Conservation (phyloP, 2,888 invertebrate species). For the Lasioglossum malachurum region DNA sequence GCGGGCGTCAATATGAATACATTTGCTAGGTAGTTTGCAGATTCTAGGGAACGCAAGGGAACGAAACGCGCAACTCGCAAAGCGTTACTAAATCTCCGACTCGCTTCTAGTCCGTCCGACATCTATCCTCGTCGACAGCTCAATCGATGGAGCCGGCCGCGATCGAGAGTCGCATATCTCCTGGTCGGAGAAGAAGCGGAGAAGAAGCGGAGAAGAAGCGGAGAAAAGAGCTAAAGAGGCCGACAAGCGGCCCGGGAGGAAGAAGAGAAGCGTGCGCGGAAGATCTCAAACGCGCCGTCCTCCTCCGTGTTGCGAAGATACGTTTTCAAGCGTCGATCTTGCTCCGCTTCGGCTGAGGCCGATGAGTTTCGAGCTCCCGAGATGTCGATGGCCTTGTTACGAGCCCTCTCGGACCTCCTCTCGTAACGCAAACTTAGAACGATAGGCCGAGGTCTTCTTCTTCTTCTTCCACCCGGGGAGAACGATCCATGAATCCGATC, state of each 20-base stretch:
- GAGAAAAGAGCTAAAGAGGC: slow-evolving; percentile 68
- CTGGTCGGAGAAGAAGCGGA: slow-evolving; percentile 17
- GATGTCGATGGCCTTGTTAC: slow-evolving; percentile 67
- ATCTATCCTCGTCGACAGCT: slow-evolving; percentile 69
- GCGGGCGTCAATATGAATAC: slow-evolving; percentile 29
- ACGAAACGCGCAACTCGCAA: not conserved
- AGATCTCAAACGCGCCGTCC: slow-evolving; percentile 77
- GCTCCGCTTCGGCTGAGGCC: slow-evolving; percentile 49
- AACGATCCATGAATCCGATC: slow-evolving; percentile 36
- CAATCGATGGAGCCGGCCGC: slow-evolving; percentile 63
- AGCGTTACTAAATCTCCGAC: slow-evolving; percentile 33
- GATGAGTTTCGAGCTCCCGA: slow-evolving; percentile 59
- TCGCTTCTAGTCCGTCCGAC: slow-evolving; percentile 57
- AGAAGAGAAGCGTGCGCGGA: slow-evolving; percentile 67
- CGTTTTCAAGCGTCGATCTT: slow-evolving; percentile 62
- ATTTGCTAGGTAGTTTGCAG: slow-evolving; percentile 11
- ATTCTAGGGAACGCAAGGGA: not conserved
- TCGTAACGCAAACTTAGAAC: not conserved
- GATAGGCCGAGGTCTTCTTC: slow-evolving; percentile 20
- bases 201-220: not conserved
- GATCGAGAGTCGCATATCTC: slow-evolving; percentile 57
- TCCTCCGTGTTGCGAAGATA: slow-evolving; percentile 61
- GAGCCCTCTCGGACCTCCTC: slow-evolving; percentile 23
- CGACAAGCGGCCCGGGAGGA: slow-evolving; percentile 57
- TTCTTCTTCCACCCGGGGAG: slow-evolving; percentile 20